phyloP scores from a whole-genome alignment of 2,113 vertebrate genomes.

The Ageneiosus marmoratus region DNA sequence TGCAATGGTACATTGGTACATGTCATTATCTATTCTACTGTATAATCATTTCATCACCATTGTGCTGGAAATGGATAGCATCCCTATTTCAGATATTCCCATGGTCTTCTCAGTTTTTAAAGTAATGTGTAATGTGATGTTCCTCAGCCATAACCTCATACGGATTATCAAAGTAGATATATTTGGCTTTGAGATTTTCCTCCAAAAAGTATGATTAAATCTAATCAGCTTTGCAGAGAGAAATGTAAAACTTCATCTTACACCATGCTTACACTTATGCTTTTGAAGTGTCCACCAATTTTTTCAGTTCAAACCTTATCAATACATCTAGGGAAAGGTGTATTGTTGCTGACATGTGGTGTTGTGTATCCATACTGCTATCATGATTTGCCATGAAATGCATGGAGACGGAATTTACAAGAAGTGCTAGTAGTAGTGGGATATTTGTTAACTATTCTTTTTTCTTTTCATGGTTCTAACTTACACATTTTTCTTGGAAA shows the following conservation, averaged over 20 bases:
- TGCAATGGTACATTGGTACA: not conserved
- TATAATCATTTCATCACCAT: not conserved
- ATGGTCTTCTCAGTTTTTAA: not conserved
- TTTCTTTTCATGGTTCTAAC: not conserved
- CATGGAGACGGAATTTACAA: not conserved
- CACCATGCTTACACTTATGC: not conserved
- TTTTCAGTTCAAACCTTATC: not conserved
- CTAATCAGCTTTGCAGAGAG: not conserved
- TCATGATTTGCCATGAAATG: not conserved
- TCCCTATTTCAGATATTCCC: not conserved
- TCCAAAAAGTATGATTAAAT: not conserved
- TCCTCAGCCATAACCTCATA: not conserved
- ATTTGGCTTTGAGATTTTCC: not conserved
- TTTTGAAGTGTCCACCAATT: not conserved
- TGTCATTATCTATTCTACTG: not conserved
- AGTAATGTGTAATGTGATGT: not conserved
- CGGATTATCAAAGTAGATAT: not conserved
- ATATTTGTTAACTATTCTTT: not conserved
- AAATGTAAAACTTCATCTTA: not conserved
- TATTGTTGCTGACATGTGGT: not conserved
- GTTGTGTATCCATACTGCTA: not conserved
- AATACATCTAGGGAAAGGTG: not conserved
- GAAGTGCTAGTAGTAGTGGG: not conserved
- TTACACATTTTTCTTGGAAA: not conserved
- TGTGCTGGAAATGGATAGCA: not conserved